Percentiles rank a stretch among this genome's conserved stretches.
phyloP scores from a whole-genome alignment of 1,140 invertebrate species.

The Hesperophylax magnus region DNA sequence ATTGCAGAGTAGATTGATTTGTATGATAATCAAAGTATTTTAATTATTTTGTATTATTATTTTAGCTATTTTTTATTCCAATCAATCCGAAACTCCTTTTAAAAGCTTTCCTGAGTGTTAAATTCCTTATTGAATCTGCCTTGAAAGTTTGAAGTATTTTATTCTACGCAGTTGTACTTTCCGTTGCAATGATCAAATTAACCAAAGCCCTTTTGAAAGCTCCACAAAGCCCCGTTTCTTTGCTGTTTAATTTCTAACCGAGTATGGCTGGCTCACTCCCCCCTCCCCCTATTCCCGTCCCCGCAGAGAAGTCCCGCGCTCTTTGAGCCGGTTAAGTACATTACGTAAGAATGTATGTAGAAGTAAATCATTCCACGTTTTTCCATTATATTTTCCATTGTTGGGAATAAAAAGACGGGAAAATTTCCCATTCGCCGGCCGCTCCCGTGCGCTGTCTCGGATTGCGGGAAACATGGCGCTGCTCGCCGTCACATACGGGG shows the following conservation, averaged over 20 bases:
- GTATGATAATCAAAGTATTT: no score
- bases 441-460: constrained; percentile 34
- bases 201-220: background rate
- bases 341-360: constrained; percentile 52
- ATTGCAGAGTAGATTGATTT: no score
- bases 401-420: constrained; percentile 57
- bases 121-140: no score
- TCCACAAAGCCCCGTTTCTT: constrained; percentile 6
- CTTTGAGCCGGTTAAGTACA: constrained; percentile 46
- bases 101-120: no score
- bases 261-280: background rate
- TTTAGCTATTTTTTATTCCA: no score
- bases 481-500: background rate
- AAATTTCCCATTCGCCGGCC: constrained; percentile 50
- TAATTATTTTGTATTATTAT: no score
- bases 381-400: constrained; percentile 59
- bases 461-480: constrained; percentile 28
- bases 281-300: background rate
- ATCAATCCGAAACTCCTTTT: no score
- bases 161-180: no score
- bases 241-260: constrained; percentile 21
- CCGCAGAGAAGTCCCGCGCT: background rate
- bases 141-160: no score
- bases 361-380: constrained; percentile 57
- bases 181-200: no score